Evolutionary conservation across 2,888 invertebrate genomes (phyloP).

Genomic region (Pollenia angustigena): DNA sequence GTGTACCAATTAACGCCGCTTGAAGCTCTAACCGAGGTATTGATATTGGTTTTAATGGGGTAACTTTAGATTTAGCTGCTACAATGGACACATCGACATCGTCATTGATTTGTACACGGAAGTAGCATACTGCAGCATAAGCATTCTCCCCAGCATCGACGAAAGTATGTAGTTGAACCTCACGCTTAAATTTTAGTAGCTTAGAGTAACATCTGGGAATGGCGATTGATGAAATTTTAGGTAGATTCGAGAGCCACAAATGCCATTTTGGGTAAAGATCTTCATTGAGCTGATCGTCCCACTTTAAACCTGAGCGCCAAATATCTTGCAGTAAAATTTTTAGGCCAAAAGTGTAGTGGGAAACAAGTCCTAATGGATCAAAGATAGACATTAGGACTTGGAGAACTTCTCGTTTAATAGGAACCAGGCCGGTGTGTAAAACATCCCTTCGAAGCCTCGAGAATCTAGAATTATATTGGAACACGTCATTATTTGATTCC

Average conservation of each 20-base stretch:
- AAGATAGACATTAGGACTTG: too few relatives aligned
- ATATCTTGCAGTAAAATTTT: too few relatives aligned
- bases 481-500: slow-evolving; percentile 2
- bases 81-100: slow-evolving; percentile 34
- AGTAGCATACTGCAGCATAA: slow-evolving; percentile 59
- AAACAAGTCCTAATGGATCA: too few relatives aligned
- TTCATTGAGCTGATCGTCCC: too few relatives aligned
- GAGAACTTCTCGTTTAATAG: too few relatives aligned
- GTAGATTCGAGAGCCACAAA: too few relatives aligned
- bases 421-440: too few relatives aligned
- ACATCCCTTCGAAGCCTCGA: too few relatives aligned
- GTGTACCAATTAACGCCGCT: slow-evolving; percentile 50
- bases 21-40: slow-evolving; percentile 57
- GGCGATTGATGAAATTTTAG: too few relatives aligned
- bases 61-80: slow-evolving; percentile 56
- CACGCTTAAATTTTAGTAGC: neutral
- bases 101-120: slow-evolving; percentile 33
- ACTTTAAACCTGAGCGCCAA: too few relatives aligned
- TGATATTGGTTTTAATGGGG: slow-evolving; percentile 19
- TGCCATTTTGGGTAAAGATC: too few relatives aligned
- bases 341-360: too few relatives aligned
- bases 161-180: slow-evolving; percentile 33
- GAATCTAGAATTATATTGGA: neutral
- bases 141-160: slow-evolving; percentile 63
- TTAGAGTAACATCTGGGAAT: slow-evolving; percentile 50